A percentile compares a stretch with the other conserved stretches of the same genome.
Conservation (phyloP, 2,888 invertebrate genomes). For the Pasiphila rectangulata region DNA sequence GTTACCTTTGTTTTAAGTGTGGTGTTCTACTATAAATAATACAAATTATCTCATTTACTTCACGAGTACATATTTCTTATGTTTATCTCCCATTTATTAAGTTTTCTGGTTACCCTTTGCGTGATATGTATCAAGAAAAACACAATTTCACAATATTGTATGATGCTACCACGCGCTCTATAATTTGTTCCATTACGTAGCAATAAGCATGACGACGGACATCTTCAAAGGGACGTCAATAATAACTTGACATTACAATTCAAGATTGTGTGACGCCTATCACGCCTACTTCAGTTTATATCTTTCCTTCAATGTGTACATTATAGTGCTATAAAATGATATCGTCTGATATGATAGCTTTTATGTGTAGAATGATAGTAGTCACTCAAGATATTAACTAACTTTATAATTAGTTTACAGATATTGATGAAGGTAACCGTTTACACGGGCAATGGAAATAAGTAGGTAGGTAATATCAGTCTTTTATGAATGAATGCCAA, state of each 20-base stretch:
- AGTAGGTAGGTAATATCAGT: slow-evolving; percentile 20
- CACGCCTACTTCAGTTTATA: not conserved
- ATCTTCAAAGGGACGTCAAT: not conserved
- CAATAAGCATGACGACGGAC: not conserved
- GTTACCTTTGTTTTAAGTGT: no score
- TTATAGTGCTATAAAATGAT: slow-evolving; percentile 20
- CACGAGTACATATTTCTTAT: no score
- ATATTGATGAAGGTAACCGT: slow-evolving; percentile 24
- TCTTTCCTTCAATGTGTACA: slow-evolving; percentile 20
- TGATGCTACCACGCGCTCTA: not conserved
- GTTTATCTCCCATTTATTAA: no score
- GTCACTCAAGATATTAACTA: slow-evolving; percentile 13
- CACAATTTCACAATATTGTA: not conserved
- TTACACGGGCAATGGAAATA: slow-evolving; percentile 13
- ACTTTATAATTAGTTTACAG: slow-evolving; percentile 22
- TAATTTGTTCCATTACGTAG: no score
- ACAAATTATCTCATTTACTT: no score
- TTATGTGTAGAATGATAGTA: slow-evolving; percentile 20
- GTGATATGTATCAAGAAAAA: no score
- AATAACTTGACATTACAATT: not conserved
- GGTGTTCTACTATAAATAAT: no score
- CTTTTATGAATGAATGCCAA: slow-evolving; percentile 6
- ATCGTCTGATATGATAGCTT: slow-evolving; percentile 24
- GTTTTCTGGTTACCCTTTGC: no score
- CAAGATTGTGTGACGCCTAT: not conserved